Evolutionary conservation across 2,113 vertebrate genomes (phyloP).

Genomic region (Lepisosteus osseus): DNA sequence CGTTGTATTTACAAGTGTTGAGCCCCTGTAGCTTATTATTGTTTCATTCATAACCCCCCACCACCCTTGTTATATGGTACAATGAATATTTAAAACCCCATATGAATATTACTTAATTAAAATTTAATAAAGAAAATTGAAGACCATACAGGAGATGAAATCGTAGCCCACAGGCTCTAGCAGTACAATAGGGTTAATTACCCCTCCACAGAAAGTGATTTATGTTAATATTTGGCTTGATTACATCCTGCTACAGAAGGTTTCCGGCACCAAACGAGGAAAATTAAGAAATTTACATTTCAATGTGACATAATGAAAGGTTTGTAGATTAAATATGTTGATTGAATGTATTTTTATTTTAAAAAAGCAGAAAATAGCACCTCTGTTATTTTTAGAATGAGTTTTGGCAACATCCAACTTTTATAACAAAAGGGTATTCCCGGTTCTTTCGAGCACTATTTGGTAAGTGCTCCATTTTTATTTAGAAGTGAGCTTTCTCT

Average conservation of each 20-base stretch:
- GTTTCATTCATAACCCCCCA: not conserved
- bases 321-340: constrained; percentile 1
- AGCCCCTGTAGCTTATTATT: not conserved
- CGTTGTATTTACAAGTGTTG: no score
- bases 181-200: constrained; percentile 34
- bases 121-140: constrained; percentile 12
- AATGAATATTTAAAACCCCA: not conserved
- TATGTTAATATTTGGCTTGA: constrained; percentile 36
- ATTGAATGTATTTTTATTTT: not conserved
- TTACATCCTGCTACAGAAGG: constrained; percentile 16
- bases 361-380: no score
- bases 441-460: not conserved
- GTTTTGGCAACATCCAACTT: no score
- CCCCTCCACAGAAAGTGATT: constrained; percentile 33
- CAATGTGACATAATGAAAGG: constrained; percentile 19
- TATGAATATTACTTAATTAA: constrained; percentile 3
- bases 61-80: not conserved
- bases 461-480: not conserved
- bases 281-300: constrained; percentile 31
- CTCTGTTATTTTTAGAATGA: no score
- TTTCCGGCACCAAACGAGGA: constrained; percentile 25
- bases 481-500: not conserved
- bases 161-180: not conserved
- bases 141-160: not conserved
- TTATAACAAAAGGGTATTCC: not conserved